Evolutionary conservation across 2,888 invertebrate genomes (phyloP), one percentile per base, ranked within the genome.

Genomic region (Ariolimax columbianus): DNA sequence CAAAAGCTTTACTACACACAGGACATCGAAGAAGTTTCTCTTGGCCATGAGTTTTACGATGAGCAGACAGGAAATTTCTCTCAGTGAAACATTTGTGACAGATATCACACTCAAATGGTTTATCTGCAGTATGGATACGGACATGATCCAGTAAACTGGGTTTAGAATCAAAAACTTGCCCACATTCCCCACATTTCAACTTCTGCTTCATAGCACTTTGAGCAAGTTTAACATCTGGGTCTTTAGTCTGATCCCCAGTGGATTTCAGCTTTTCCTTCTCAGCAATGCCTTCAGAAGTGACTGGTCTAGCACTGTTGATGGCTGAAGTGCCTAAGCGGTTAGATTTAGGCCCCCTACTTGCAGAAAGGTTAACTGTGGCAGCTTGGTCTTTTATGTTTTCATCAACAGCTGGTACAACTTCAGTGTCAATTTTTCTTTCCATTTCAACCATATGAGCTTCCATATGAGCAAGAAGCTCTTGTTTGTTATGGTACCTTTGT

Each of bases 71-170:
- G 0, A 77, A 23, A 68, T 73, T 81, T 81, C 85, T 80, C 43
- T 85, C 85, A 33, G 63, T 81, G 68, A 85, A 85, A 78, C 80
- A 85, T 55, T 85, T 85, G 68, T 85, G 85, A 40, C 85, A 85
- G 40, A 85, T 81, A 66, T 85, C 81, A 85, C 85, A 85, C 33
- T 85, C 85, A 81, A 85, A 85, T 30, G 85, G 85, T 59, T 85
- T 85, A 23, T 85, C 85, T 36, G 80, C 81, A n/a, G 85, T 81
- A 59, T 85, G 85, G 38, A 55, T 77, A 38, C 85, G 73, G 17
- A 85, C 85, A 85, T 85, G 85, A 36, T 85, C 85, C 66, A 85
- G 70, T 11, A 85, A 59, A 68, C 23, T n/a, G 23, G 77, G 80
- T 55, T 85, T 85, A 19, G 85, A 85, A 23, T 38, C 63, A 51